Evolutionary conservation across 1,140 invertebrate genomes (phyloP).

Genomic region (Hydropsyche tenuis): DNA sequence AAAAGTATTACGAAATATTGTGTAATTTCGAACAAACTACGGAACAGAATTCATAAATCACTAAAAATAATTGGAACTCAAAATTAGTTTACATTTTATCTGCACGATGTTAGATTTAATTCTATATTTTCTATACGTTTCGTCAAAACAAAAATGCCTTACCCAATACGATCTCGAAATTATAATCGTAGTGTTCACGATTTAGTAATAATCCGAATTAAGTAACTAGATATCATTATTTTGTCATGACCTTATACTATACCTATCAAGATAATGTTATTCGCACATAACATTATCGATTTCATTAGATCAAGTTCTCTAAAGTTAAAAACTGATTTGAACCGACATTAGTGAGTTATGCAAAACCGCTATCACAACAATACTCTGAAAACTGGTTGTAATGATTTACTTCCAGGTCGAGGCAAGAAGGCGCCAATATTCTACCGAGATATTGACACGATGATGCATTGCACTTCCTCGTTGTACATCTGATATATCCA

Average conservation of each 20-base stretch:
- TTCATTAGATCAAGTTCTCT: neutral
- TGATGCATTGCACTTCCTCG: conserved; percentile 20
- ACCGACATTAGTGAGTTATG: neutral
- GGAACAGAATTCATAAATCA: too few species aligned
- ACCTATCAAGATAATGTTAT: neutral
- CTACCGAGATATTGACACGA: conserved; percentile 4
- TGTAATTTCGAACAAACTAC: too few species aligned
- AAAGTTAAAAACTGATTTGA: neutral
- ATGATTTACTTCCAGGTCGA: conserved; percentile 29
- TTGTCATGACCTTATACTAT: neutral
- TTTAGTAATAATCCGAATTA: conserved; percentile 3
- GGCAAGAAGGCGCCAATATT: neutral
- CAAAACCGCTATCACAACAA: neutral
- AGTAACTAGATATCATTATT: neutral
- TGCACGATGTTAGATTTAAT: neutral
- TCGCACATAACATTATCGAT: neutral
- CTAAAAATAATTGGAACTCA: neutral
- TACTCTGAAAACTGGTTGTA: neutral
- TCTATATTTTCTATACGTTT: neutral
- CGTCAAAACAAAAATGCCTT: too few species aligned
- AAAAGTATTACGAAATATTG: too few species aligned
- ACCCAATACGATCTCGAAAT: neutral
- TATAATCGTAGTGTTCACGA: neutral
- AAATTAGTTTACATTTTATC: neutral
- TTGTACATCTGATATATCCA: neutral